phyloP scores from a whole-genome alignment of 2,888 invertebrate genomes.

The Microctonus hyperodae region DNA sequence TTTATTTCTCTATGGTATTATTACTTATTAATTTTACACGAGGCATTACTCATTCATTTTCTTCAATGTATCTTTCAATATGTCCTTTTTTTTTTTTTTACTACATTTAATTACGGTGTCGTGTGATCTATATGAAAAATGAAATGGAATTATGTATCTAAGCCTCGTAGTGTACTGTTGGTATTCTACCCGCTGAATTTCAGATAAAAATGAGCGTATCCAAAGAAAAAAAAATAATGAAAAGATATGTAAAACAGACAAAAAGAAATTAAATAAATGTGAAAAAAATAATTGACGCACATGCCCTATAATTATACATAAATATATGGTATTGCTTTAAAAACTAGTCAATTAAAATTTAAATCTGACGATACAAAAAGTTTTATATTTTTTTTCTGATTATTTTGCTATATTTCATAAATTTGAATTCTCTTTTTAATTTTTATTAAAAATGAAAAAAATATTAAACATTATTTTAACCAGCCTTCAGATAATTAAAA shows the following conservation, averaged over 20 bases:
- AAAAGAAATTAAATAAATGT: background rate
- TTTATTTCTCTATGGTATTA: background rate
- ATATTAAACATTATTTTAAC: background rate
- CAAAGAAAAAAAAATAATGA: background rate
- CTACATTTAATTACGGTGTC: background rate
- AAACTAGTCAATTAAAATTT: constrained; percentile 27
- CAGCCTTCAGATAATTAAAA: background rate
- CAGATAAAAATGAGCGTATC: background rate
- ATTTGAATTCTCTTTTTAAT: background rate
- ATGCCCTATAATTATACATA: constrained; percentile 16
- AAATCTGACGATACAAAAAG: background rate
- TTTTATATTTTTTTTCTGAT: background rate
- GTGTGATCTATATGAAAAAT: background rate
- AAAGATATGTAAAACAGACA: background rate
- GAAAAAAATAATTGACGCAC: constrained; percentile 14
- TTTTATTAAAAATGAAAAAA: background rate
- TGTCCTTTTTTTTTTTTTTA: background rate
- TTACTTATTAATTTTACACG: background rate
- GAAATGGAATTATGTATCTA: background rate
- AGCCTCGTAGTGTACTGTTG: background rate
- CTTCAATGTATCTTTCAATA: background rate
- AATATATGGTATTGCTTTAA: constrained; percentile 13
- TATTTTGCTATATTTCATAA: background rate
- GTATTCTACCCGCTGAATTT: background rate
- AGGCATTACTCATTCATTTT: background rate